Evolutionary conservation across 1,140 invertebrate genomes (phyloP).

Genomic region (Nasonia vitripennis): DNA sequence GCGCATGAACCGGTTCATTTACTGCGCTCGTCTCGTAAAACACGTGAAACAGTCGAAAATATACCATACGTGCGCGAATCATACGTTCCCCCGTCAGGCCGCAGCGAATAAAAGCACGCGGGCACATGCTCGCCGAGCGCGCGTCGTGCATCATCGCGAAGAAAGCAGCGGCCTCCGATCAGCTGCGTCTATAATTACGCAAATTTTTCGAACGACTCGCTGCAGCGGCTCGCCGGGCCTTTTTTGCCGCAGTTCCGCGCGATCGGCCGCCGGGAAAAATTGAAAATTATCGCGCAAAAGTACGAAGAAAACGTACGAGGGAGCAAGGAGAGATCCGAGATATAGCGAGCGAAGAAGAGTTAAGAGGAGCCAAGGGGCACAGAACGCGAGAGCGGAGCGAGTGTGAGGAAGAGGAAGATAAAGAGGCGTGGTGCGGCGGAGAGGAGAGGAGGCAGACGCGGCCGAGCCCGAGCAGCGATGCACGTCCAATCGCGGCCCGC

Average conservation of each 20-base stretch:
- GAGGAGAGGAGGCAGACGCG: conserved; percentile 16
- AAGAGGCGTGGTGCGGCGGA: conserved; percentile 27
- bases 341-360: no score
- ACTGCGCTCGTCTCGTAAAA: conserved; percentile 42
- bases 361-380: no score
- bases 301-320: no score
- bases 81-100: conserved; percentile 25
- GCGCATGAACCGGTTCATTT: conserved; percentile 50
- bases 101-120: conserved; percentile 39
- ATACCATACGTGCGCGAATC: conserved; percentile 39
- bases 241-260: background rate
- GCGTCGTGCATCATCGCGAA: conserved; percentile 45
- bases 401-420: conserved; percentile 1
- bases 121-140: background rate
- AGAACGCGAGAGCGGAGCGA: background rate
- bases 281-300: no score
- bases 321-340: no score
- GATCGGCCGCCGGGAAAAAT: no score
- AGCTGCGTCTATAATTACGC: conserved; percentile 48
- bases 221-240: background rate
- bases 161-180: conserved; percentile 36
- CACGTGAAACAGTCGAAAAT: conserved; percentile 53
- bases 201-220: conserved; percentile 45
- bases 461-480: background rate
- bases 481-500: conserved; percentile 27